Conservation (phyloP, 2,888 invertebrate species). For the Drosophila neonasuta region DNA sequence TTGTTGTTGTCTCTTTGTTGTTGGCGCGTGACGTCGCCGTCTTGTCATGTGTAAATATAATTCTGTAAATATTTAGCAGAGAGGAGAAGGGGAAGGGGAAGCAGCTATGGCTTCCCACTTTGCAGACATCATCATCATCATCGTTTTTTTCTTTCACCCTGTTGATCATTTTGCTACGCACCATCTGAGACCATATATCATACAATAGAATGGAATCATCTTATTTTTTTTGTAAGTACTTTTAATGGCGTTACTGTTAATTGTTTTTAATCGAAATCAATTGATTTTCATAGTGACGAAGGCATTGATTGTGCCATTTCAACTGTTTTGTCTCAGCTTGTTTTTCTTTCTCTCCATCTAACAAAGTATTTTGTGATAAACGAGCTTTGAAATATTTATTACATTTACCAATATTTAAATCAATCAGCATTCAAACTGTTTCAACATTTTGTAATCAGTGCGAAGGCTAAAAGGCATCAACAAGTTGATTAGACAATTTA, state of each 20-base stretch:
- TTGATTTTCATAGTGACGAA: conserved; percentile 72
- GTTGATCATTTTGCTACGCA: conserved; percentile 24
- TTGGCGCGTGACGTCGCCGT: conserved; percentile 42
- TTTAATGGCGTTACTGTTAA: conserved; percentile 65
- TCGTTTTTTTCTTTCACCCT: not conserved
- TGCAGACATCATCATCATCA: conserved; percentile 18
- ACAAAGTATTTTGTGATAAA: conserved; percentile 7
- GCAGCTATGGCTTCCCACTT: conserved; percentile 3
- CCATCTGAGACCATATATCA: conserved; percentile 30
- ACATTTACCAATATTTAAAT: conserved; percentile 27
- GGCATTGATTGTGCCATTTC: conserved; percentile 64
- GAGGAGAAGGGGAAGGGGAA: not conserved
- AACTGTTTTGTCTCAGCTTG: conserved; percentile 15
- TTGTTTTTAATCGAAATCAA: conserved; percentile 74
- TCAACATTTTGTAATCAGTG: conserved; percentile 21
- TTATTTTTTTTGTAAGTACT: conserved; percentile 25
- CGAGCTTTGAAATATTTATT: conserved; percentile 3
- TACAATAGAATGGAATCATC: conserved; percentile 17
- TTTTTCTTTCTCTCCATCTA: not conserved
- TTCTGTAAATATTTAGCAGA: conserved; percentile 41
- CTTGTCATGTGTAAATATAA: conserved; percentile 48
- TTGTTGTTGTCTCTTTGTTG: conserved; percentile 14
- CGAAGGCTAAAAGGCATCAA: conserved; percentile 30
- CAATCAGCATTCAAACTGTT: conserved; percentile 27
- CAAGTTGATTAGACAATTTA: not conserved